phyloP scores from a whole-genome alignment of 2,888 invertebrate species.

The Cistogaster globosa region DNA sequence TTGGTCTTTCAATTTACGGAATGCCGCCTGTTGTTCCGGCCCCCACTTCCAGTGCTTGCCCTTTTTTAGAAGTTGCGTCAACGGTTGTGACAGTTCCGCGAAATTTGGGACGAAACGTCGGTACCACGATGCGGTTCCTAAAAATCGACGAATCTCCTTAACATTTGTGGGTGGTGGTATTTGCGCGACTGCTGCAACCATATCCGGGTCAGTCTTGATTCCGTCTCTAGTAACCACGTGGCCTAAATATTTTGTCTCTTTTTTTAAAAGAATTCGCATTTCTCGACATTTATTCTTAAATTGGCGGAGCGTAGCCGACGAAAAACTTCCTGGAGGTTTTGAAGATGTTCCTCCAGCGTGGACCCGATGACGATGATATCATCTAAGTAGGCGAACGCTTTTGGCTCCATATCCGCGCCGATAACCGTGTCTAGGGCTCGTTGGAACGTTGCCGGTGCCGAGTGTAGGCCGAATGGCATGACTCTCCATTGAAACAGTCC shows the following conservation, averaged over 20 bases:
- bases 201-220: constrained; percentile 27
- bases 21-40: too few relatives aligned
- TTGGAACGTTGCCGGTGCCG: constrained; percentile 47
- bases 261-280: constrained; percentile 18
- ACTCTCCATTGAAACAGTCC: constrained; percentile 5
- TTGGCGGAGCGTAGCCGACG: neutral
- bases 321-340: neutral
- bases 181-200: too few relatives aligned
- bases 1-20: too few relatives aligned
- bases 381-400: constrained; percentile 38
- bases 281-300: constrained; percentile 11
- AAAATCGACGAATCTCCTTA: constrained; percentile 1
- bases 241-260: neutral
- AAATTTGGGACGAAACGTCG: too few relatives aligned
- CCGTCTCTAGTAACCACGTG: constrained; percentile 9
- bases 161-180: constrained; percentile 1
- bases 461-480: constrained; percentile 22
- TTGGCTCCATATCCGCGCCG: constrained; percentile 43
- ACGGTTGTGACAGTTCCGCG: too few relatives aligned
- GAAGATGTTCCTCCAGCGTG: constrained; percentile 9
- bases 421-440: constrained; percentile 40
- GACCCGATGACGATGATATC: constrained; percentile 32
- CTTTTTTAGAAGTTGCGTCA: too few relatives aligned
- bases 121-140: neutral
- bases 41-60: too few relatives aligned